A percentile compares a stretch with the other conserved stretches of the same genome.
Evolutionary conservation across 2,888 invertebrate species (phyloP).

Genomic region (Andricus quercusramuli): DNA sequence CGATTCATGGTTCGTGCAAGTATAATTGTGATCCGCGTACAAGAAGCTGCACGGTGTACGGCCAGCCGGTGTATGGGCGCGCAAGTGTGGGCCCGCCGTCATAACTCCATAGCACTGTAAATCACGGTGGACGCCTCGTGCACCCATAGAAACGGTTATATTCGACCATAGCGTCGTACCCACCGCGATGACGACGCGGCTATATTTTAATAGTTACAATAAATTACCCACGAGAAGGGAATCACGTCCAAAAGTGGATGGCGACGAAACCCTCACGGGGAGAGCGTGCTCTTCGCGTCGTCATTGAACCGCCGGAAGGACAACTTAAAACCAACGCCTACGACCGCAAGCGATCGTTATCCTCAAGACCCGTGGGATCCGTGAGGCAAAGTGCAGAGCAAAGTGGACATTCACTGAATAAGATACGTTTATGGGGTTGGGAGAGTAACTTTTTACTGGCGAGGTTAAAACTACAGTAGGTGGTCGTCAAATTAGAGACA

Average conservation of each 20-base stretch:
- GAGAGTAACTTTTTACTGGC: slow-evolving; percentile 12
- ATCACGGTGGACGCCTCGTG: slow-evolving; percentile 74
- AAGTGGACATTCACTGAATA: slow-evolving; percentile 33
- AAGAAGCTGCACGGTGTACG: slow-evolving; percentile 33
- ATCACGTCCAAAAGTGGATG: slow-evolving; percentile 63
- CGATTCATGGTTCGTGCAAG: slow-evolving; percentile 2
- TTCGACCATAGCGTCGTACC: slow-evolving; percentile 74
- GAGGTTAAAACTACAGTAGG: slow-evolving; percentile 3
- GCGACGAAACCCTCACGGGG: slow-evolving; percentile 68
- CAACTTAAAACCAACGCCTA: slow-evolving; percentile 46
- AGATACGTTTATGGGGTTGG: slow-evolving; percentile 33
- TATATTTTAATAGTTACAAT: slow-evolving; percentile 76
- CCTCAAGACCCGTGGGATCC: slow-evolving; percentile 25
- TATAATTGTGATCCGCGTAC: slow-evolving; percentile 22
- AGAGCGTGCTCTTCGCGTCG: slow-evolving; percentile 55
- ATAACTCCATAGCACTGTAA: slow-evolving; percentile 75
- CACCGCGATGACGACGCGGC: slow-evolving; percentile 73
- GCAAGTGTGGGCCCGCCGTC: slow-evolving; percentile 70
- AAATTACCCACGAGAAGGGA: slow-evolving; percentile 72
- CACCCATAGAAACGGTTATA: slow-evolving; percentile 76
- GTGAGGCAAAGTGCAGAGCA: slow-evolving; percentile 29
- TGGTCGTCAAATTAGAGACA: slow-evolving; percentile 6
- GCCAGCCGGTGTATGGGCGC: slow-evolving; percentile 51
- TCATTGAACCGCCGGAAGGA: slow-evolving; percentile 48
- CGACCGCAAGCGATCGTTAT: slow-evolving; percentile 43